Base-by-base conservation (phyloP, 2,888 invertebrate species). In the Lobophora halterata region DNA sequence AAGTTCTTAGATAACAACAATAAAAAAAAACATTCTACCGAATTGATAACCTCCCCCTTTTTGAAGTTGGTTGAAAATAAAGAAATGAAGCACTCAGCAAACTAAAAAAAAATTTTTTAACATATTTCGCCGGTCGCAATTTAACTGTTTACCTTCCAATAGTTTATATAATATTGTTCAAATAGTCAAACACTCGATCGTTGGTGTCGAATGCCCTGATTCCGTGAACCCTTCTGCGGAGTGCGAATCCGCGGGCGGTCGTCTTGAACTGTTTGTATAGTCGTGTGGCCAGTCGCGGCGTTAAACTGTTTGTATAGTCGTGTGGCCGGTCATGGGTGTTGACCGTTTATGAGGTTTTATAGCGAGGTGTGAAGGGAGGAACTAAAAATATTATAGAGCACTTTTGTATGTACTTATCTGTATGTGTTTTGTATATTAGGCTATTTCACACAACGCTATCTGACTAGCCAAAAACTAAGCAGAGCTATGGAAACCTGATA, bases 191-290 rank as follows among this genome's bases (percentile, higher is more conserved):
- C 33, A 41, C 21, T 40, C 17, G 10, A 35, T 28, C 35, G 43
- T 34, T 39, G 57, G 59, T 65, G 52, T 66, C 59, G 36, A 44
- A 54, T 65, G 58, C 50, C 51, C 49, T 52, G 48, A 35, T 71
- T 66, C 65, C 47, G 29, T 67, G 66, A 70, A 68, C 59, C 65
- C 61, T 54, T 54, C 38, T 45, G 39, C 55, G 58, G 59, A 64
- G 67, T 70, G 71, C 70, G 70, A 71, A 69, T 66, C 68, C 52
- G 52, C 63, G 70, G 68, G 71, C 42, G 42, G 42, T 33, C 42
- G 36, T 43, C 63, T 38, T 46, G 31, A 39, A 45, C 34, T 70
- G 64, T 71, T 72, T 72, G 65, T 62, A 66, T 68, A 66, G 61
- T 54, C 52, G 58, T 65, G 64, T 67, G 65, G 65, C 54, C 52